phyloP scores from a whole-genome alignment of 2,797 vertebrate species.

The Adrianichthys oophorus region DNA sequence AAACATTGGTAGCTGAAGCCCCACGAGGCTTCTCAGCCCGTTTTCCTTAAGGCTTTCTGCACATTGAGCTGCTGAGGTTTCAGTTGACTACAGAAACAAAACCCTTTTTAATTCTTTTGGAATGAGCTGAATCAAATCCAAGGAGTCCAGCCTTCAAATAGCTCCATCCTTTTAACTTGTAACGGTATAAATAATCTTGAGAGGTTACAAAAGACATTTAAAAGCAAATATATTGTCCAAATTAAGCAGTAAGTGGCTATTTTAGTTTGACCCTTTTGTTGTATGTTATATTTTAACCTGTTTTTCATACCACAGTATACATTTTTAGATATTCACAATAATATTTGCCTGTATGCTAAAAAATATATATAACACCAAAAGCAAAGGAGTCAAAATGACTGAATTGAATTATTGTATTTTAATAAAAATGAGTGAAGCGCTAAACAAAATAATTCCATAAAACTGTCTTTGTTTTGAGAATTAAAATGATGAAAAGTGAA shows the following conservation, averaged over 20 bases:
- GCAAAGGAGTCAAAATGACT: too few relatives aligned
- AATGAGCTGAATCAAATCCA: slow-evolving; percentile 39
- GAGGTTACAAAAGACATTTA: background rate
- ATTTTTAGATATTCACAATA: background rate
- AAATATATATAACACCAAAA: background rate
- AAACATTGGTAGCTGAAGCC: slow-evolving; percentile 45
- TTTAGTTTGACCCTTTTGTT: too few relatives aligned
- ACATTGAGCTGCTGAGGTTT: slow-evolving; percentile 45
- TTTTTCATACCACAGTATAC: background rate
- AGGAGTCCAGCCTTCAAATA: slow-evolving; percentile 33
- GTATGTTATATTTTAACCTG: background rate
- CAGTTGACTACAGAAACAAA: slow-evolving; percentile 31
- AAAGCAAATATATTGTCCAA: too few relatives aligned
- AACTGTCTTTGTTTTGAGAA: too few relatives aligned
- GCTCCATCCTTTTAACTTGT: slow-evolving; percentile 32
- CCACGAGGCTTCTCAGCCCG: slow-evolving; percentile 40
- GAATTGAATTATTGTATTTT: too few relatives aligned
- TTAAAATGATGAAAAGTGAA: too few relatives aligned
- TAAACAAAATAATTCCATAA: too few relatives aligned
- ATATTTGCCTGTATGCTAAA: background rate
- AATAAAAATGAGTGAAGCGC: too few relatives aligned
- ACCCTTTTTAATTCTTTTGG: slow-evolving; percentile 26
- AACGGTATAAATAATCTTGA: slow-evolving; percentile 32
- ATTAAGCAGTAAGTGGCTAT: too few relatives aligned
- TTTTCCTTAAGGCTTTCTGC: slow-evolving; percentile 39